These are phyloP conservation scores for Cichladusa arquata DNA, from an alignment of 2,113 vertebrate species.

Conservation along the genomic window DNA sequence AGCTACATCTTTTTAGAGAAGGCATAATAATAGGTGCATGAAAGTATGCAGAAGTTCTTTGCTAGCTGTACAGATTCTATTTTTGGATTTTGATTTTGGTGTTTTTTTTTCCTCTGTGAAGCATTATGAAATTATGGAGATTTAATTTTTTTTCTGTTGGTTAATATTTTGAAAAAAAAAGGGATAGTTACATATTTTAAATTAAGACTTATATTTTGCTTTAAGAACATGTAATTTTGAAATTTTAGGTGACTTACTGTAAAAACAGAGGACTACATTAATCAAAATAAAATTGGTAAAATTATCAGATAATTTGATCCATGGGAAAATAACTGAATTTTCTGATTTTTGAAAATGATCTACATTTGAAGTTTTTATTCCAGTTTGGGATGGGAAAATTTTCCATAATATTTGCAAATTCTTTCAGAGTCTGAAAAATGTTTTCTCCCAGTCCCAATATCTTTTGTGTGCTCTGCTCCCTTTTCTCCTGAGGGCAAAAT, in stretches of 20 bases:
- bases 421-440: not conserved
- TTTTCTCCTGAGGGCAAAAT: not conserved
- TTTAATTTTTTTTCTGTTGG: not conserved
- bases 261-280: not conserved
- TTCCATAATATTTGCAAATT: not conserved
- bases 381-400: not conserved
- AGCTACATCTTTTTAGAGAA: not conserved
- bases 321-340: not conserved
- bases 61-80: not conserved
- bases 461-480: not conserved
- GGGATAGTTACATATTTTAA: not conserved
- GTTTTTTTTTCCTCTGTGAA: not conserved
- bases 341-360: not conserved
- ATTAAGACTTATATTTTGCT: not conserved
- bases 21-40: rapidly evolving
- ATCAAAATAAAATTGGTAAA: not conserved
- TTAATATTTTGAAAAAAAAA: not conserved
- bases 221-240: not conserved
- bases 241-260: not conserved
- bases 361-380: not conserved
- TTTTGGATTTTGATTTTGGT: rapidly evolving
- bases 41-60: not conserved
- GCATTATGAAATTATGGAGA: not conserved
- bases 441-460: not conserved
- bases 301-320: not conserved